Base-by-base conservation (phyloP, 2,113 vertebrate genomes). In the Rhabdomys dilectus region DNA sequence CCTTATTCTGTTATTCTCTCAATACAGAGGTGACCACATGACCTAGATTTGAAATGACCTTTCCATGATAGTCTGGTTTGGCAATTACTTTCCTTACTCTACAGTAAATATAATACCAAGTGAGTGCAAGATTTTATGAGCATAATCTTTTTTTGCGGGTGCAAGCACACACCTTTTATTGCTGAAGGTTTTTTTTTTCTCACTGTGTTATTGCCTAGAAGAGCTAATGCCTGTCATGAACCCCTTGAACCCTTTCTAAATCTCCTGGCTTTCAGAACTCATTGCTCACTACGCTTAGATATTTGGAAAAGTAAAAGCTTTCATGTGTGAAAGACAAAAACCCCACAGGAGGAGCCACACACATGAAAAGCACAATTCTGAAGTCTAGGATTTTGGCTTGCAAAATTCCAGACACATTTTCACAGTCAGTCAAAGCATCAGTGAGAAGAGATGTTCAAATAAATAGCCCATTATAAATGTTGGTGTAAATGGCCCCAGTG, bases 191-290 rank as follows among this genome's bases (percentile, higher is more conserved):
- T 72, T 70, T 68, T 70, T n/a, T 58, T 36, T 92, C 60, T 77
- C 7, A 31, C 34, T 70, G 53, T 39, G 8, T 84, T 70, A 42
- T 87, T 86, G 72, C 6, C 5, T 78, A 68, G 45, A 91, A 73
- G 4, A 92, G 22, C 78, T 82, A 91, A 72, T 36, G 39, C n/a
- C 12, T 91, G 66, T 76, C n/a, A 75, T 3, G 62, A 26, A 84
- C 12, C 66, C 51, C 75, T 17, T 34, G 64, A 70, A 88, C 42
- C 4, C 10, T 80, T 68, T 88, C 21, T 66, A 95, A 91, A 64
- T 91, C 86, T 45, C 58, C 88, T 42, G 4, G 53, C 64, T 95
- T 97, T 68, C 29, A 89, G 45, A 70, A 94, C 78, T 60, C 76
- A 53, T 77, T 60, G 34, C 19, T 60, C 51, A 42, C 92, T 86